Evolutionary conservation across 2,888 invertebrate genomes (phyloP), one percentile per base, ranked within the genome.

Genomic region (Marronus borbonicus): DNA sequence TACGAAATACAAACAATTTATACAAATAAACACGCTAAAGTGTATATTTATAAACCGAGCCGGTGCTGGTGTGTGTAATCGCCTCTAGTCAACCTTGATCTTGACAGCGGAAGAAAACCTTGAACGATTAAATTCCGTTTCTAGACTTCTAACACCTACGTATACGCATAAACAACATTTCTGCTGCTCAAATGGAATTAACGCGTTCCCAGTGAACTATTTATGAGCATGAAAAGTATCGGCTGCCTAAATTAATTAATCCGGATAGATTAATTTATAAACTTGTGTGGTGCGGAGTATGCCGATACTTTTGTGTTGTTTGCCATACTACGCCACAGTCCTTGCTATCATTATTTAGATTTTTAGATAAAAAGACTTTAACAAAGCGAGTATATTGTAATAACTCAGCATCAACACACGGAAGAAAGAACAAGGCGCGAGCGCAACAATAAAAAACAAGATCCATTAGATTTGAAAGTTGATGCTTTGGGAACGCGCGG

Each of bases 401-500:
- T n/a, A 31, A 62, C 17, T 20, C 20, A 20, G 55, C 55, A 58
- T 58, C 62, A 31, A 62, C 5, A 55, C 24, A 28, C 62, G 62
- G 62, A 62, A 62, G 62, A 28, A 62, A 62, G 62, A 28, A 31
- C 10, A 20, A 28, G 7, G 62, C 24, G 24, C 10, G 36, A 31
- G 31, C 62, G 55, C 55, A 68, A 28, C 28, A 50, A 68, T 28
- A 24, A 68, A 68, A 60, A 74, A 74, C 72, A 60, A 60, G 72
- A 74, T 60, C 60, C 72, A 74, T 74, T 74, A 77, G 82, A 83
- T 83, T 83, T 81, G 83, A 83, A 83, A 83, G 83, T 83, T 77
- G 81, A 76, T 81, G 79, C 81, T 80, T 69, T 70, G 50, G 77
- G 64, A 72, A 55, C 58, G 17, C 58, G 28, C 31, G 31, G 64